Evolutionary conservation across 2,888 invertebrate genomes (phyloP), one percentile per base, ranked within the genome.

Genomic region (Brachylomia viminalis): DNA sequence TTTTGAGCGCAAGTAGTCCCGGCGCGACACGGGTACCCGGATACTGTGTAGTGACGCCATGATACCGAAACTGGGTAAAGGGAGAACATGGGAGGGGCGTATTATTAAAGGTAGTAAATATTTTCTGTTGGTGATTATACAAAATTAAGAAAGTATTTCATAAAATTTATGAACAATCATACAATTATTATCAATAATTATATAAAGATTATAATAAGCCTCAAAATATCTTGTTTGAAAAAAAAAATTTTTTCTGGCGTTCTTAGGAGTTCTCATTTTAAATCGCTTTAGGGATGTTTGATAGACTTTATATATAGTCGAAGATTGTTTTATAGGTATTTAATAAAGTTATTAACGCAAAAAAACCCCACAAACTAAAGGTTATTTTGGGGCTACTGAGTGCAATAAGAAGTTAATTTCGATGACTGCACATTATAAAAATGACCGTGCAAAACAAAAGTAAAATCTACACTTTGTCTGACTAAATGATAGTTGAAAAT

Each of bases 21-120:
- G 8, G 97, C 92, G 54, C 97, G 97, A 86, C 98, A 98, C 0
- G 98, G 98, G 92, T 98, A 98, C 42, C 98, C 98, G 23, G 98
- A 98, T 3, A 98, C 98, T 0, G 98, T 98, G 94, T 98, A 98
- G 84, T 98, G 97, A 52, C 97, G 97, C 97, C 98, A 98, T 0
- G 97, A 97, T 54, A 97, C 96, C 86, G 96, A 91, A 73, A 95
- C 96, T 96, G 86, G 20, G 89, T 10, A 33, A 59, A 33, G 88
- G 47, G 1, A 27, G 42, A 17, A 58, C 71, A 3, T 17, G 33
- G 59, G 7, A 3, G 10, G 13, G n/a, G n/a, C 54, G n/a, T 54
- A 13, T 54, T 52, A 52, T 52, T n/a, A n/a, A 11, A 52, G 11
- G n/a, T 11, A n/a, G 52, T 11, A 52, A 52, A 52, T 52, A n/a